phyloP scores from a whole-genome alignment of 2,113 vertebrate genomes.

The Vicugna pacos region DNA sequence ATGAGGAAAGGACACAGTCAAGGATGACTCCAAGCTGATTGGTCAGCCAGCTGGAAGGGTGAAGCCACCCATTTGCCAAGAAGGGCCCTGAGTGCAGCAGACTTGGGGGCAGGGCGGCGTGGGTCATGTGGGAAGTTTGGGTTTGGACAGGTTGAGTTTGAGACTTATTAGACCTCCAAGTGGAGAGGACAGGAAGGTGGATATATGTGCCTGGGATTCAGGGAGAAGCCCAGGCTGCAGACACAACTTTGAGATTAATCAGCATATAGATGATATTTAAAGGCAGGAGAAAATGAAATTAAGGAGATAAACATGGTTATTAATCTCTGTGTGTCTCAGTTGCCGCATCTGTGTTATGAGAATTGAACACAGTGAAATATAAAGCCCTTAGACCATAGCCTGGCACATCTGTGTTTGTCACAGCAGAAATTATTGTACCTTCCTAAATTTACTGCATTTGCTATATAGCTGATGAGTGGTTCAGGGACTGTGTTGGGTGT shows the following conservation, averaged over 20 bases:
- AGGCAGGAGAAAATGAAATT: background rate
- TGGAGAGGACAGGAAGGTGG: background rate
- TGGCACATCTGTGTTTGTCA: background rate
- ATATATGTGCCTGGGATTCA: fast-evolving
- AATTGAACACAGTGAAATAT: background rate
- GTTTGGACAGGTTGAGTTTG: background rate
- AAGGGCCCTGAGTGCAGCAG: background rate
- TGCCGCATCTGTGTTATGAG: background rate
- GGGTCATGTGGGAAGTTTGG: background rate
- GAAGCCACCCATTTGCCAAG: background rate
- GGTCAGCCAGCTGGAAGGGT: too few species aligned
- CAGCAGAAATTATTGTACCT: background rate
- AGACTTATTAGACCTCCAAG: background rate
- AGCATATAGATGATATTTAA: background rate
- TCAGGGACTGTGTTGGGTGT: background rate
- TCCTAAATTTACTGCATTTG: background rate
- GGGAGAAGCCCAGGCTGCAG: background rate
- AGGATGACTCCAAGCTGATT: background rate
- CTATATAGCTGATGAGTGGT: background rate
- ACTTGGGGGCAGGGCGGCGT: background rate
- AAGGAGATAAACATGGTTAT: background rate
- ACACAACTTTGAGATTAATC: background rate
- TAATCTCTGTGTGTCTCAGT: background rate
- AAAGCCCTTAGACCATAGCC: background rate
- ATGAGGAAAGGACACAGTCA: background rate